Percentiles rank a stretch among this genome's conserved stretches.
These are phyloP conservation scores for Streptopelia turtur DNA, from an alignment of 2,797 vertebrate genomes.

Conservation along the genomic window DNA sequence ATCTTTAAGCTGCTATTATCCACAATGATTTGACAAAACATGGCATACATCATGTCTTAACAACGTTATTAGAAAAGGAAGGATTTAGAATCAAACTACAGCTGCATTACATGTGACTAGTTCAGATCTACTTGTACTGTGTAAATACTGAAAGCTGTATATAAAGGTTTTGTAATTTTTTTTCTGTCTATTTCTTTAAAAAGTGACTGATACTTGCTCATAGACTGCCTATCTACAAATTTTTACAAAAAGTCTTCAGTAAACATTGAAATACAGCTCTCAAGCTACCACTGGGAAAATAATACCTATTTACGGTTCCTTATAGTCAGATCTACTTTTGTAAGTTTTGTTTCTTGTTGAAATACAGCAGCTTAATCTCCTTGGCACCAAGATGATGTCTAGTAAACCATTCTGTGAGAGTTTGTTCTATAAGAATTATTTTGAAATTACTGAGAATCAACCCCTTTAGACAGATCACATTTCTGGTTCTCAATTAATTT, in stretches of 20 bases:
- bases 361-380: not conserved
- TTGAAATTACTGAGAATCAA: not conserved
- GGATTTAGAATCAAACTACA: not conserved
- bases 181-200: not conserved
- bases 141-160: not conserved
- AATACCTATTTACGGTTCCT: not conserved
- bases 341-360: not conserved
- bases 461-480: not conserved
- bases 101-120: not conserved
- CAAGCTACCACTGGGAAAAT: not conserved
- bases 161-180: not conserved
- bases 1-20: not conserved
- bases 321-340: not conserved
- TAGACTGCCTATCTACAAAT: not conserved
- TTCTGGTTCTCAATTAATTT: not conserved
- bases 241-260: not conserved
- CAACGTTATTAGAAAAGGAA: not conserved
- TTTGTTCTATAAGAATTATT: not conserved
- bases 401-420: not conserved
- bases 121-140: not conserved
- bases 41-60: not conserved
- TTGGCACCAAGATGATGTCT: not conserved
- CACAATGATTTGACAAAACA: not conserved
- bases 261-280: not conserved
- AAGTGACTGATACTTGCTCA: not conserved